phyloP scores from a whole-genome alignment of 2,888 invertebrate species.

The Ephialtes manifestator region DNA sequence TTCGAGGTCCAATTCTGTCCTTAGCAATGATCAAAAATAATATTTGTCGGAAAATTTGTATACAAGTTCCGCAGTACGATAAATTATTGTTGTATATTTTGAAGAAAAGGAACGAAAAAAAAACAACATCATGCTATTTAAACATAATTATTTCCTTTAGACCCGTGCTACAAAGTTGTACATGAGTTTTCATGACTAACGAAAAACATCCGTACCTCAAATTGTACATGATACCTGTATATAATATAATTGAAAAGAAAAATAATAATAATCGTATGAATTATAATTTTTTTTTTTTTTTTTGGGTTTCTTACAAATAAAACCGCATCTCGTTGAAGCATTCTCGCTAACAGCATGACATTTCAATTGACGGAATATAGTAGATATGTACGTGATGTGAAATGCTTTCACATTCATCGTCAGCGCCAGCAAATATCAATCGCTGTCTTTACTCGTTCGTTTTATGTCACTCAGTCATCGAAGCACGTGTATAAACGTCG shows the following conservation, averaged over 20 bases:
- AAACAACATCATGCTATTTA: constrained; percentile 12
- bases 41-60: constrained; percentile 17
- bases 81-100: constrained; percentile 25
- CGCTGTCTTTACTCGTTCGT: constrained; percentile 29
- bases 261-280: constrained; percentile 51
- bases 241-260: constrained; percentile 70
- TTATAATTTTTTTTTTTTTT: constrained; percentile 43
- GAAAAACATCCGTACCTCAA: constrained; percentile 70
- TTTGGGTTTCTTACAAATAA: constrained; percentile 47
- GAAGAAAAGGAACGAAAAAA: neutral
- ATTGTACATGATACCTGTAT: constrained; percentile 79
- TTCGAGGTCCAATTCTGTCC: constrained; percentile 45
- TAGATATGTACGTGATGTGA: constrained; percentile 30
- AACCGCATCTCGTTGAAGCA: constrained; percentile 31
- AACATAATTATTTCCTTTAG: constrained; percentile 9
- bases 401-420: constrained; percentile 38
- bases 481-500: constrained; percentile 14
- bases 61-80: constrained; percentile 21
- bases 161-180: constrained; percentile 54
- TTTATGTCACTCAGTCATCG: constrained; percentile 34
- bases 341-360: constrained; percentile 84
- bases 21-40: constrained; percentile 18
- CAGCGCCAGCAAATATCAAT: constrained; percentile 48
- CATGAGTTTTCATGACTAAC: constrained; percentile 67
- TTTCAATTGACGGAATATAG: constrained; percentile 70